Percentiles rank a stretch among this genome's conserved stretches.
These are phyloP conservation scores for Andrena minutula DNA, from an alignment of 2,888 invertebrate genomes.

Conservation along the genomic window DNA sequence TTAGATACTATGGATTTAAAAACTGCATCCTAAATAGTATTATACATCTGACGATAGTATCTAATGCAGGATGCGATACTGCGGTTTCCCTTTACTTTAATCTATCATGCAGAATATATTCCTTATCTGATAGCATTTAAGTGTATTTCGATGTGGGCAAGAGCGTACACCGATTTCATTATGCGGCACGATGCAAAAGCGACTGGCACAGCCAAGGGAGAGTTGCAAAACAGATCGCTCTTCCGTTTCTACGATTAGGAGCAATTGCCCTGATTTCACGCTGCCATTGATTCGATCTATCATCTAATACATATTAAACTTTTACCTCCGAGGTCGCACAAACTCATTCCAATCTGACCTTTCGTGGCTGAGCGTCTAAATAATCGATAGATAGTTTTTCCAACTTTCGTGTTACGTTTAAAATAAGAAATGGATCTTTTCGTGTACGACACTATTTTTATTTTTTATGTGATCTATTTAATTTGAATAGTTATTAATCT, in stretches of 20 bases:
- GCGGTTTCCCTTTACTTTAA: not conserved
- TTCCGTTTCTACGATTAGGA: conserved; percentile 54
- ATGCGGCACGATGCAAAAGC: conserved; percentile 10
- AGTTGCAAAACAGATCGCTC: conserved; percentile 50
- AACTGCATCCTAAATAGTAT: not conserved
- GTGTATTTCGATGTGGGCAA: conserved; percentile 17
- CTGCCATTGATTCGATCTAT: conserved; percentile 37
- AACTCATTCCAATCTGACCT: conserved; percentile 52
- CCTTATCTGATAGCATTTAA: conserved; percentile 33
- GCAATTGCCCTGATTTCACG: conserved; percentile 61
- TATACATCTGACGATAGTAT: not conserved
- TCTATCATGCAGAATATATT: not conserved
- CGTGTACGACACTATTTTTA: too few relatives aligned
- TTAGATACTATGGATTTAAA: too few relatives aligned
- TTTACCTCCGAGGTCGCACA: conserved; percentile 47
- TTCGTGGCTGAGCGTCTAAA: conserved; percentile 18
- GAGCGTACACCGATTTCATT: conserved; percentile 22
- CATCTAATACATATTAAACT: conserved; percentile 45
- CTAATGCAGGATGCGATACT: not conserved
- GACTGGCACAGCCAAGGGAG: conserved; percentile 24
- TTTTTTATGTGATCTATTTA: too few relatives aligned
- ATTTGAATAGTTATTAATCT: too few relatives aligned
- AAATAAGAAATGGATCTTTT: too few relatives aligned
- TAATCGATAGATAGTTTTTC: conserved; percentile 13
- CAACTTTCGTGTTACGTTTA: not conserved